Conservation (phyloP, 2,888 invertebrate species). For the Rhamphomyia laevipes region DNA sequence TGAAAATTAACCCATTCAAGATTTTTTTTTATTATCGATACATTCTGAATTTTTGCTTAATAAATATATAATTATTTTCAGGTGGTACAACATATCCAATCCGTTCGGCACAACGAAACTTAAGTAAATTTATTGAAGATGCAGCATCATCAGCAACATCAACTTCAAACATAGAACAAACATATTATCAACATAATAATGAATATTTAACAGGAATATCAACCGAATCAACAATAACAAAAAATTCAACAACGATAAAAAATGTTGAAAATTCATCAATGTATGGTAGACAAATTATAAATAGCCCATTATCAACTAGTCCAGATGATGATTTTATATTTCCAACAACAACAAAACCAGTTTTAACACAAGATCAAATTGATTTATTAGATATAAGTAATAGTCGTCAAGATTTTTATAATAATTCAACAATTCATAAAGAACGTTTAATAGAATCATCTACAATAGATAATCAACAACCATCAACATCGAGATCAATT, state of each 20-base stretch:
- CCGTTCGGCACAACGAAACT: slow-evolving; percentile 36
- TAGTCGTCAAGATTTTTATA: slow-evolving; percentile 4
- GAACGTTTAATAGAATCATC: slow-evolving; percentile 16
- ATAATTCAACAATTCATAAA: slow-evolving; percentile 1
- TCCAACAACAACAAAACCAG: slow-evolving; percentile 27
- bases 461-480: slow-evolving; percentile 7
- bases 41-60: no score
- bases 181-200: neutral
- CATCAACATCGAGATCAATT: slow-evolving; percentile 6
- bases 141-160: slow-evolving; percentile 20
- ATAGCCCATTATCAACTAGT: neutral
- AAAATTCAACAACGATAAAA: no score
- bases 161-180: neutral
- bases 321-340: slow-evolving; percentile 17
- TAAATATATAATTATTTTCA: neutral
- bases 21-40: no score
- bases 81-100: slow-evolving; percentile 24
- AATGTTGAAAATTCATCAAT: neutral
- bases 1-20: no score
- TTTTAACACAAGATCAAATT: slow-evolving; percentile 20
- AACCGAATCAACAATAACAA: neutral
- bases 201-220: neutral
- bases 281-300: neutral
- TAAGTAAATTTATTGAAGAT: slow-evolving; percentile 36
- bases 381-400: slow-evolving; percentile 14